Evolutionary conservation across 2,888 invertebrate species (phyloP).

Genomic region (Nephrotoma flavescens): DNA sequence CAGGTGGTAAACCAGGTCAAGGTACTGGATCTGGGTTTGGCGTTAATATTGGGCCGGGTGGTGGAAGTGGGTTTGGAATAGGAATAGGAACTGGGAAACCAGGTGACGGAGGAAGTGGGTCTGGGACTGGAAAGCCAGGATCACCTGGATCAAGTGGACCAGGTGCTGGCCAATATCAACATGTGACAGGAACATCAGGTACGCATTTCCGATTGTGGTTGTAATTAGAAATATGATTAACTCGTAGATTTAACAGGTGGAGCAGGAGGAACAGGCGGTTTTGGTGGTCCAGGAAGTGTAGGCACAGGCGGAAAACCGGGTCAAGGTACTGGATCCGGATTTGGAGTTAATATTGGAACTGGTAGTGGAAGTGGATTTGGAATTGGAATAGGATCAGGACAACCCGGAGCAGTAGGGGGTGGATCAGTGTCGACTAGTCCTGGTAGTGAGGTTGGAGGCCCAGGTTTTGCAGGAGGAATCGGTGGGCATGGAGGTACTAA

Average conservation of each 20-base stretch:
- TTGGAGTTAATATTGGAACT: no score
- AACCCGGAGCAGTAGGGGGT: no score
- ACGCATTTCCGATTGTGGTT: not conserved
- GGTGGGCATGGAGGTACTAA: not conserved
- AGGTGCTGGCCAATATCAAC: not conserved
- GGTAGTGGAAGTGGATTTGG: no score
- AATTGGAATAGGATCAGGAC: no score
- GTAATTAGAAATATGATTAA: not conserved
- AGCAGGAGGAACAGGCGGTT: not conserved
- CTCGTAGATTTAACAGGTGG: not conserved
- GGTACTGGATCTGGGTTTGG: not conserved
- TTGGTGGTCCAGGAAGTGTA: not conserved
- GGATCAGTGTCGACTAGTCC: not conserved
- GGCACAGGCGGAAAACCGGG: not conserved
- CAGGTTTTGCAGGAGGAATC: not conserved
- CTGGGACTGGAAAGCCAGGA: not conserved
- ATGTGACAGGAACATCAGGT: not conserved
- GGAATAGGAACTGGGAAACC: not conserved
- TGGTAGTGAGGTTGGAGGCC: not conserved
- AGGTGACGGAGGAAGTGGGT: not conserved
- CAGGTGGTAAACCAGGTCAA: not conserved
- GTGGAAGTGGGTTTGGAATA: no score
- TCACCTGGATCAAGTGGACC: slow-evolving; percentile 14
- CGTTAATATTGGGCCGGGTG: no score
- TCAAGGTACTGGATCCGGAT: not conserved